Evolutionary conservation across 2,797 vertebrate species (phyloP), one percentile per base, ranked within the genome.

Genomic region (Vireo griseus): DNA sequence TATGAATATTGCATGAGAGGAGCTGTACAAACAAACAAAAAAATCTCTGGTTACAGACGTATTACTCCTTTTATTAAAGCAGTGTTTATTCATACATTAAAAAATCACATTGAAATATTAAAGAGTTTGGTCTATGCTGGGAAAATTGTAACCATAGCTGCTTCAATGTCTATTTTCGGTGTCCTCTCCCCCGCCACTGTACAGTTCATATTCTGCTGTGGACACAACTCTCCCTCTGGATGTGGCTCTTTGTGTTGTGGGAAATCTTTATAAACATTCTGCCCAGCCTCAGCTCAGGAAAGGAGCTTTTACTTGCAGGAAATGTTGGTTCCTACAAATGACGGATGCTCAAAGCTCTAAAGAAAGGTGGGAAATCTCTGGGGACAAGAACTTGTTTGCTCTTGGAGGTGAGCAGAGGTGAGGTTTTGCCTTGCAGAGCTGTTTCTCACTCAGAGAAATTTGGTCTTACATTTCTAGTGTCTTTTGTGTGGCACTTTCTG

Each of bases 1-100:
- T 79, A 89, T 95, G 91, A 95, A 97, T 95, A 91, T 71, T 97
- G 72, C 75, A 94, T 93, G 71, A 97, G 78, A 88, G 45, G 48
- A 86, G 31, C 50, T 76, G 51, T 58, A 87, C 63, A 87, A 95
- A 90, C 67, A 95, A 87, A 81, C 19, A 77, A 84, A 62, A 61
- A 75, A 59, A 29, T 51, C 33, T 47, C 17, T 68, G 54, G 31
- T 92, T 92, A 35, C n/a, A 48, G 72, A 74, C 18, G 6, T 76
- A 80, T 67, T 67, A 67, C 28, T 71, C 40, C 25, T 47, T 87
- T 94, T 87, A 88, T 89, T 94, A 92, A 91, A 93, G 57, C 42
- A 72, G 35, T 80, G 71, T 48, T 94, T 91, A 92, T 82, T 91
- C 17, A 93, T 28, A 51, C 24, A 73, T 89, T 81, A 47, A 90